phyloP scores from a whole-genome alignment of 2,888 invertebrate species.

The Drosophila neotestacea region DNA sequence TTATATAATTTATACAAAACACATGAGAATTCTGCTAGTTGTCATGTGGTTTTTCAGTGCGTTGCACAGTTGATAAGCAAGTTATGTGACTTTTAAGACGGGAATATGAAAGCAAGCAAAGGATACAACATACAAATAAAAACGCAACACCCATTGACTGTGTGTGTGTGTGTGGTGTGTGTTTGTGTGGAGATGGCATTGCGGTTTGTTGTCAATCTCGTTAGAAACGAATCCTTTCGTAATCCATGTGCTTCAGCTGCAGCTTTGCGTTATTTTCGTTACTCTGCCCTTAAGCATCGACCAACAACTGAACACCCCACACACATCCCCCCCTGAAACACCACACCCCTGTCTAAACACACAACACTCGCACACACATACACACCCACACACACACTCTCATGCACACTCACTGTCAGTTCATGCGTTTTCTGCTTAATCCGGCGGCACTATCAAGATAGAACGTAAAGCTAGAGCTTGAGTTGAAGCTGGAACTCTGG shows the following conservation, averaged over 20 bases:
- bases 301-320: constrained; percentile 38
- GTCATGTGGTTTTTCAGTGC: not conserved
- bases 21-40: constrained; percentile 2
- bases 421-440: constrained; percentile 77
- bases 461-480: constrained; percentile 48
- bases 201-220: constrained; percentile 79
- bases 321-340: not conserved
- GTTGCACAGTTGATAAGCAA: constrained; percentile 22
- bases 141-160: constrained; percentile 56
- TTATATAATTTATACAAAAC: not conserved
- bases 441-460: constrained; percentile 77
- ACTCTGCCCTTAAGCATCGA: constrained; percentile 56
- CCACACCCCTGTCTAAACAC: too few species aligned
- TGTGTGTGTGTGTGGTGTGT: constrained; percentile 10
- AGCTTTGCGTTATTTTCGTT: constrained; percentile 72
- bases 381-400: not conserved
- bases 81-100: constrained; percentile 6
- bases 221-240: constrained; percentile 80
- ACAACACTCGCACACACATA: too few species aligned
- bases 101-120: constrained; percentile 26
- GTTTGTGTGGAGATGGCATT: constrained; percentile 50
- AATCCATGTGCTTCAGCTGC: constrained; percentile 78
- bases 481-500: constrained; percentile 16
- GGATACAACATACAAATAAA: constrained; percentile 55
- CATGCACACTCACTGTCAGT: constrained; percentile 34